Evolutionary conservation across 1,140 invertebrate genomes (phyloP).

Genomic region (Zaprionus africanus): DNA sequence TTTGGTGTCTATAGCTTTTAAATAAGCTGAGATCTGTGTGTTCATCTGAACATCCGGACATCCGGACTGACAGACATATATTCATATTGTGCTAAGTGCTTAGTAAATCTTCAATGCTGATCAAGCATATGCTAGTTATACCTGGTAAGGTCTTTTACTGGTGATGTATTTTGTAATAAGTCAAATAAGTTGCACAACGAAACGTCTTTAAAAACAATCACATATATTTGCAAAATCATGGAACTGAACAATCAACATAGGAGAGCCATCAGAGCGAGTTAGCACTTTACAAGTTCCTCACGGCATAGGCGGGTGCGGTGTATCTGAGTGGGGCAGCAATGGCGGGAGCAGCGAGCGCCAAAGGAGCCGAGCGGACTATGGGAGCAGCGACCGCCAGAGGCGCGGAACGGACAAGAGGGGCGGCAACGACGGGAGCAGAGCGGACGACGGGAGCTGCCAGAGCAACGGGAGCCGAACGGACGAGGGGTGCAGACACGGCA

Average conservation of each 20-base stretch:
- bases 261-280: slow-evolving; percentile 17
- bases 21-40: no score
- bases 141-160: no score
- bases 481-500: slow-evolving; percentile 50
- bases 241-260: neutral
- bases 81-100: neutral
- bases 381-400: slow-evolving; percentile 57
- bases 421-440: slow-evolving; percentile 60
- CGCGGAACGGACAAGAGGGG: slow-evolving; percentile 53
- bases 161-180: neutral
- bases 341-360: slow-evolving; percentile 61
- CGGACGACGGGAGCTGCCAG: slow-evolving; percentile 66
- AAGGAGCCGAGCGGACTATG: slow-evolving; percentile 61
- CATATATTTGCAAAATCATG: slow-evolving; percentile 58
- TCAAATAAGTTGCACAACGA: neutral
- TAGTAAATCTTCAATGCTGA: no score
- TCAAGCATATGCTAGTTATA: neutral
- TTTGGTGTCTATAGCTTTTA: no score
- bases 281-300: slow-evolving; percentile 61
- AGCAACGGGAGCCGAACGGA: slow-evolving; percentile 63
- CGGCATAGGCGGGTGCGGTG: slow-evolving; percentile 60
- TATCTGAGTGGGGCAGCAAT: slow-evolving; percentile 60
- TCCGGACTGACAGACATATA: no score
- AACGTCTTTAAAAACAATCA: slow-evolving; percentile 47
- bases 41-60: no score